Conservation (phyloP, 2,888 invertebrate genomes). For the Drosophila recens region DNA sequence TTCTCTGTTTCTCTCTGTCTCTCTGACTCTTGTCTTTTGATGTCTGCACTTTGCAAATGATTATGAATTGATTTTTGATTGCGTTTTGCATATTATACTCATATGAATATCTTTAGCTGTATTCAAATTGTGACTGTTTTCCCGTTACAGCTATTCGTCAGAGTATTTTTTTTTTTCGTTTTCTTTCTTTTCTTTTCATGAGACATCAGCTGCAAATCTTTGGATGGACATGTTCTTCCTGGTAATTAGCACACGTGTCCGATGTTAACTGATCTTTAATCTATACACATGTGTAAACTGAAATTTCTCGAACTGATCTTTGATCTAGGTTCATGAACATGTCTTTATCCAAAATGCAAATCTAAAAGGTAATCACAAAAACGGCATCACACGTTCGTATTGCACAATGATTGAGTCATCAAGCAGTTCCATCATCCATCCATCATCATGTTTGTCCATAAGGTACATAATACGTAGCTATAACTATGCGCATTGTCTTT, state of each 20-base stretch:
- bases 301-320: conserved; percentile 11
- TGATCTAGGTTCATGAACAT: conserved; percentile 33
- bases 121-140: conserved; percentile 33
- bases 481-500: conserved; percentile 5
- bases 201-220: conserved; percentile 40
- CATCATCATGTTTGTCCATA: conserved; percentile 16
- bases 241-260: conserved; percentile 71
- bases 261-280: conserved; percentile 12
- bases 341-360: conserved; percentile 37
- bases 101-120: conserved; percentile 33
- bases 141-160: conserved; percentile 50
- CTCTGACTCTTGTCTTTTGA: conserved; percentile 36
- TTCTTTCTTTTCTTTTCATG: not conserved
- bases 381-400: conserved; percentile 43
- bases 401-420: conserved; percentile 75
- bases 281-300: conserved; percentile 8
- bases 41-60: conserved; percentile 83
- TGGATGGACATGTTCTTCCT: conserved; percentile 27
- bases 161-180: not conserved
- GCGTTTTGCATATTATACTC: conserved; percentile 52
- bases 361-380: conserved; percentile 23
- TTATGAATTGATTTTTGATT: conserved; percentile 85
- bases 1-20: not conserved
- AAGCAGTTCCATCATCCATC: conserved; percentile 40
- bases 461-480: not conserved